phyloP scores from a whole-genome alignment of 2,888 invertebrate species.

The Habroteleia sp. region DNA sequence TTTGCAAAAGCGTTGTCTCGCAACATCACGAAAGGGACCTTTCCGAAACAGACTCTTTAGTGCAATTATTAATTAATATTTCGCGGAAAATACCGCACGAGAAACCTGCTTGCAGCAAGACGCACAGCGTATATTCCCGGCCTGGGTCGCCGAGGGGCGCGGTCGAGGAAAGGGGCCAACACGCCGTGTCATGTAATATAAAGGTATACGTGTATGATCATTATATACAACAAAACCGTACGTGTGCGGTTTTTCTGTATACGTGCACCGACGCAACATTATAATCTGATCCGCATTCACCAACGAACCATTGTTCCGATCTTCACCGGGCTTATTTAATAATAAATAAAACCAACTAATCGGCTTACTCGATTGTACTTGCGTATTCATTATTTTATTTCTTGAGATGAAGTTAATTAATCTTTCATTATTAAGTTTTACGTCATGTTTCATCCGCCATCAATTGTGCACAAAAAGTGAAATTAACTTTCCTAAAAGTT shows the following conservation, averaged over 20 bases:
- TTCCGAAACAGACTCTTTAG: conserved; percentile 77
- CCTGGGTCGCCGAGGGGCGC: conserved; percentile 1
- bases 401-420: conserved; percentile 39
- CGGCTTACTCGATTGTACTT: conserved; percentile 55
- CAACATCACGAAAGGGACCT: conserved; percentile 53
- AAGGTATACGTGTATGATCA: conserved; percentile 56
- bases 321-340: conserved; percentile 50
- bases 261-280: conserved; percentile 33
- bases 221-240: conserved; percentile 52
- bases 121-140: conserved; percentile 24
- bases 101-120: conserved; percentile 66
- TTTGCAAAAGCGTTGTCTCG: conserved; percentile 53
- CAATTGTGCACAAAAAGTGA: background rate
- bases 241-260: conserved; percentile 48
- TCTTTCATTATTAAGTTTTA: conserved; percentile 22
- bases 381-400: conserved; percentile 44
- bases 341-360: conserved; percentile 57
- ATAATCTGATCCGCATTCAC: conserved; percentile 53
- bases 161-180: background rate
- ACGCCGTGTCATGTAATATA: conserved; percentile 52
- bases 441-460: conserved; percentile 1
- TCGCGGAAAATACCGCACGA: conserved; percentile 77
- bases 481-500: too few species aligned
- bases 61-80: conserved; percentile 81
- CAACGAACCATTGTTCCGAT: conserved; percentile 53